phyloP scores from a whole-genome alignment of 64 coral and sea anemone species.

The Stylophora pistillata region DNA sequence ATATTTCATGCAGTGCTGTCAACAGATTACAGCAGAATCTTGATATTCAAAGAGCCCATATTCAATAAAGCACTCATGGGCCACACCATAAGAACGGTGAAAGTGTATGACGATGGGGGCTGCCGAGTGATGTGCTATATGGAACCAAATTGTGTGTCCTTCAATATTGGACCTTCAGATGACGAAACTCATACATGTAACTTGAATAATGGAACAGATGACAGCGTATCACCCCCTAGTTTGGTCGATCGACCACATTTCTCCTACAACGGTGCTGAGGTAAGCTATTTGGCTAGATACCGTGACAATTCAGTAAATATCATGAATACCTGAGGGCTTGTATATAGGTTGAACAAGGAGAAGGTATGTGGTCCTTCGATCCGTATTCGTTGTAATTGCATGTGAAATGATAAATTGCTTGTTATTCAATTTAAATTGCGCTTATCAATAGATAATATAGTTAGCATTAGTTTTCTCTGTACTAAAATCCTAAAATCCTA shows the following conservation, averaged over 20 bases:
- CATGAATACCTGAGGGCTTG: too few relatives aligned
- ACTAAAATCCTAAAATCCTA: too few relatives aligned
- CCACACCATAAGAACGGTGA: background rate
- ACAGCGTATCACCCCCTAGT: background rate
- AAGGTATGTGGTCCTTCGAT: too few relatives aligned
- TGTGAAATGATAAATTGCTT: too few relatives aligned
- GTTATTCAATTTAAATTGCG: too few relatives aligned
- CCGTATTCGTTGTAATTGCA: too few relatives aligned
- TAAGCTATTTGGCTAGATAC: background rate
- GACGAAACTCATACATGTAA: background rate
- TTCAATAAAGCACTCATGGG: background rate
- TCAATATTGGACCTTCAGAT: background rate
- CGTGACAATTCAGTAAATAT: background rate
- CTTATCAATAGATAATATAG: too few relatives aligned
- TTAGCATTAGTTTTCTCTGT: too few relatives aligned
- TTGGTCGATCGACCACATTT: background rate
- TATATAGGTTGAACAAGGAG: too few relatives aligned
- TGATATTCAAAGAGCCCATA: background rate
- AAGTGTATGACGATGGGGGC: background rate
- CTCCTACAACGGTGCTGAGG: background rate
- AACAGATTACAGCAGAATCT: background rate
- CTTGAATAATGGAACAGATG: background rate
- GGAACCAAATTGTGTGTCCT: background rate
- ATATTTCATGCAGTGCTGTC: background rate
- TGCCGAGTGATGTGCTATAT: background rate